These are phyloP conservation scores for Microvelia longipes DNA, from an alignment of 1,140 invertebrate species.

Conservation along the genomic window DNA sequence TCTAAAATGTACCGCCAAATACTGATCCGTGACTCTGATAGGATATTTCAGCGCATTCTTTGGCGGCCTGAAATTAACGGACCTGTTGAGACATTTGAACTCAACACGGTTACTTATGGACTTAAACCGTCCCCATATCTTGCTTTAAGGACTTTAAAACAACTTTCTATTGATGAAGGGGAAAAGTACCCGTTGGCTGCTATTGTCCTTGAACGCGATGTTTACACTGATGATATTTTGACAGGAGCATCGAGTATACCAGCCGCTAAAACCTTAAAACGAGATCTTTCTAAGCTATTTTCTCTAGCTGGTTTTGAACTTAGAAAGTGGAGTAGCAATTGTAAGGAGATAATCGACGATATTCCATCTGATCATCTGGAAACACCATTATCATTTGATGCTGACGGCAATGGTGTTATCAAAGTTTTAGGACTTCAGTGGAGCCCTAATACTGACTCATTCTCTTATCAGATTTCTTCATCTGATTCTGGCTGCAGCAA, in stretches of 20 bases:
- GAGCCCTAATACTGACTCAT: background rate
- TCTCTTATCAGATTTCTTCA: background rate
- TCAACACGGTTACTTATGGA: background rate
- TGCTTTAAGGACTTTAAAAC: background rate
- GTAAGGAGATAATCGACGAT: too few relatives aligned
- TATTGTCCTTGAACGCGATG: too few relatives aligned
- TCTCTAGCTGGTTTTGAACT: too few relatives aligned
- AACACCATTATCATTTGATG: background rate
- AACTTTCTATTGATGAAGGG: background rate
- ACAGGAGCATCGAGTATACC: too few relatives aligned
- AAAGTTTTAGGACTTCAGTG: background rate
- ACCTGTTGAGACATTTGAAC: background rate
- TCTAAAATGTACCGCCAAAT: background rate
- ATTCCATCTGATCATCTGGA: background rate
- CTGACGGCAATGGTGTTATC: background rate
- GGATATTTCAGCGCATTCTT: background rate
- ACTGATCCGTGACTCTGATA: background rate
- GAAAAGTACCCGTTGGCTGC: background rate
- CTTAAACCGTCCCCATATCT: background rate
- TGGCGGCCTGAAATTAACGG: background rate
- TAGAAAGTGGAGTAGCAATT: too few relatives aligned
- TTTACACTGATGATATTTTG: too few relatives aligned
- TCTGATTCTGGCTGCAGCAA: background rate
- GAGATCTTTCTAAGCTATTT: too few relatives aligned
- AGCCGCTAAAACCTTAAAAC: too few relatives aligned